Base-by-base conservation (phyloP, 2,797 vertebrate species). In the Pyrocephalus nanus region DNA sequence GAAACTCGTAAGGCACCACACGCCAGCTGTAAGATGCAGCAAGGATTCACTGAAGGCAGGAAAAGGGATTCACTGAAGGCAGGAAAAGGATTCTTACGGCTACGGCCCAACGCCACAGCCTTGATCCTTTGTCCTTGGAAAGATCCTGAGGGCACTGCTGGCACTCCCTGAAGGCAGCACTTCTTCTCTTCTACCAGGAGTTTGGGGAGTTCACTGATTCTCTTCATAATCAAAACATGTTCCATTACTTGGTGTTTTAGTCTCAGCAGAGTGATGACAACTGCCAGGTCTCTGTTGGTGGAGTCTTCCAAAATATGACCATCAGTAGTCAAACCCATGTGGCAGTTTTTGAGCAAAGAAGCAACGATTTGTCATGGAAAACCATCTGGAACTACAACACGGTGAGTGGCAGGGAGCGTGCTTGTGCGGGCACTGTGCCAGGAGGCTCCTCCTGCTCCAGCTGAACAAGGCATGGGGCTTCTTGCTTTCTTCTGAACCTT, bases 391-490 rank as follows among this genome's bases (percentile, higher is more conserved):
- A n/a, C n/a, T 85, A 85, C 71, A 85, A 85, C 45, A 38, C 5
- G 22, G 82, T 75, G 62, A 85, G 72, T 53, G 18, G 9, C 53
- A 45, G 15, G 8, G 32, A 27, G 8, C 2, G 2, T 5, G 7
- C 34, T 50, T 7, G 2, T 34, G 12, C 9, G 18, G 12, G 30
- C 23, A 50, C 8, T 13, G 3, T 20, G 0, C 2, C 0, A 4
- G 7, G 21, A 34, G 5, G 12, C 19, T 17, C 29, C 26, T 83
- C 11, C 13, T 30, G 11, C 9, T 11, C 18, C 15, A 70, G 47
- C 21, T 51, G 34, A 15, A 15, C 12, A 13, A 43, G 34, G 38
- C 5, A 32, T 3, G 29, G 27, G 38, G 21, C 29, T 38, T 26
- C 4, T 21, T 61, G n/a, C 42, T 53, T 10, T 17, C 12, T 43